A percentile compares a stretch with the other conserved stretches of the same genome.
phyloP scores from a whole-genome alignment of 2,113 vertebrate species.

The Saguinus imperator region DNA sequence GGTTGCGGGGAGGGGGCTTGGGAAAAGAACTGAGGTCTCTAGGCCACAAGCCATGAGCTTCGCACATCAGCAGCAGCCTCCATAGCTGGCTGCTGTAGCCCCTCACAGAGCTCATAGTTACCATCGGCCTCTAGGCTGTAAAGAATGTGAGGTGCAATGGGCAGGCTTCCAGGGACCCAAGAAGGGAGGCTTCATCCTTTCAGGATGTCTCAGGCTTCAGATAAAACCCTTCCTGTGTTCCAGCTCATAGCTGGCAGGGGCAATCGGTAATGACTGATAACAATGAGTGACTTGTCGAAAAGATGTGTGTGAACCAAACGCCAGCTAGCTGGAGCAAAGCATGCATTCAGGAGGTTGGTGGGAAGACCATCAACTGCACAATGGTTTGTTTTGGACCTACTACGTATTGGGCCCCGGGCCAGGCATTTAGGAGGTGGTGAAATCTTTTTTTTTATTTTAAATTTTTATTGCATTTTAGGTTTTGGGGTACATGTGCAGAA shows the following conservation, averaged over 20 bases:
- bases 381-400: slow-evolving; percentile 40
- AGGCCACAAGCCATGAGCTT: background rate
- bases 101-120: slow-evolving; percentile 51
- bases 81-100: background rate
- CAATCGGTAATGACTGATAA: slow-evolving; percentile 50
- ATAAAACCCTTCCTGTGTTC: slow-evolving; percentile 73
- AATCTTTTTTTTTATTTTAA: too few relatives aligned
- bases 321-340: background rate
- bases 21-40: background rate
- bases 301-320: slow-evolving; percentile 65
- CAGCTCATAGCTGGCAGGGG: slow-evolving; percentile 58
- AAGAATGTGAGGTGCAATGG: slow-evolving; percentile 65
- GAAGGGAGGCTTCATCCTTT: slow-evolving; percentile 70
- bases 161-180: slow-evolving; percentile 60
- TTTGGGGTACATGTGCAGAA: too few relatives aligned
- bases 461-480: too few relatives aligned
- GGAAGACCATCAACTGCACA: slow-evolving; percentile 20
- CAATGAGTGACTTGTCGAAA: slow-evolving; percentile 48
- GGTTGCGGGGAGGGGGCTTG: background rate
- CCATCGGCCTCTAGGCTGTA: slow-evolving; percentile 50
- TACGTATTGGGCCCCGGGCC: background rate
- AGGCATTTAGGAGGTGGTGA: background rate
- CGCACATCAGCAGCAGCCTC: background rate
- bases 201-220: slow-evolving; percentile 64
- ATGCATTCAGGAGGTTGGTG: slow-evolving; percentile 41